phyloP scores from a whole-genome alignment of 2,888 invertebrate genomes.

The Diplolepis rosae region DNA sequence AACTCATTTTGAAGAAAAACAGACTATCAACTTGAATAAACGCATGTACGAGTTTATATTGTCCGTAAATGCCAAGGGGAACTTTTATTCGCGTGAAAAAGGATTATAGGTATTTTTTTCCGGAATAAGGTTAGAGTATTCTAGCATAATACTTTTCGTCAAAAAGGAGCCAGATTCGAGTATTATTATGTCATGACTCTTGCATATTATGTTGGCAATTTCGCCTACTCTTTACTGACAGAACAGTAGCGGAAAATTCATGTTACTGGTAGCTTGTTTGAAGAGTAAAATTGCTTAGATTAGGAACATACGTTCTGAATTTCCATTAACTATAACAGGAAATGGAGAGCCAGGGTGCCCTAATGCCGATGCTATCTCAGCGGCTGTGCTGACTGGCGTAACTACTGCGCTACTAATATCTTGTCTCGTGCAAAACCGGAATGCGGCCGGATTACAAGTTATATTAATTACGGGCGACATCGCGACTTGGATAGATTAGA shows the following conservation, averaged over 20 bases:
- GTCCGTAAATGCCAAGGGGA: neutral
- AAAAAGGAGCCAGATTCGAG: conserved; percentile 55
- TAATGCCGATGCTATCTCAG: conserved; percentile 70
- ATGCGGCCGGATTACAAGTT: conserved; percentile 70
- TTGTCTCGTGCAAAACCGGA: conserved; percentile 71
- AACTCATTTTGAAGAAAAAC: neutral
- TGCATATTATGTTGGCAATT: conserved; percentile 37
- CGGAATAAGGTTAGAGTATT: neutral
- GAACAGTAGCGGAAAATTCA: conserved; percentile 10
- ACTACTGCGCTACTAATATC: conserved; percentile 69
- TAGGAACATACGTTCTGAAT: conserved; percentile 68
- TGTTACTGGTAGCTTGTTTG: conserved; percentile 53
- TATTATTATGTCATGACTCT: conserved; percentile 51
- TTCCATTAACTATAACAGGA: conserved; percentile 71
- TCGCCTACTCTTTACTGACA: neutral
- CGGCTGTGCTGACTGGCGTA: conserved; percentile 55
- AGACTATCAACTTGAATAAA: neutral
- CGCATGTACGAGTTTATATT: neutral
- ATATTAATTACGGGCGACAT: conserved; percentile 73
- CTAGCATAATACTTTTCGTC: conserved; percentile 45
- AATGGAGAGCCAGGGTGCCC: conserved; percentile 61
- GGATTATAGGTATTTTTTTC: neutral
- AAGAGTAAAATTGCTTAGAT: conserved; percentile 65
- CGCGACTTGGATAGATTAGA: conserved; percentile 69
- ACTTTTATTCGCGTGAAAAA: neutral